Evolutionary conservation across 2,797 vertebrate genomes (phyloP), one percentile per base, ranked within the genome.

Genomic region (Sciurus carolinensis): DNA sequence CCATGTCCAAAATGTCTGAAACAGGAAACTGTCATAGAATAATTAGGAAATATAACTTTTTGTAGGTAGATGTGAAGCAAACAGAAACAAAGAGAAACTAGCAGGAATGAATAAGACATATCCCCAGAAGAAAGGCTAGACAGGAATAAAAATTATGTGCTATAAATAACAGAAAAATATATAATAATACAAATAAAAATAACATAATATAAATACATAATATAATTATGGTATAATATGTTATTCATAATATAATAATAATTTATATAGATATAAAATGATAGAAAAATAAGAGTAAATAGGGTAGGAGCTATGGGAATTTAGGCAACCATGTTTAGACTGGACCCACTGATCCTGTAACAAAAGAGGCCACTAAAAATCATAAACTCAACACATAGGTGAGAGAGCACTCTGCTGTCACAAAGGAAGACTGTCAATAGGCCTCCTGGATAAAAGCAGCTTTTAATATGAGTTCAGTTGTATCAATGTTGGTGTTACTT

Each of bases 1-100:
- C 71, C 47, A 28, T 57, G 28, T 71, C 22, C 54, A 86, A 93
- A 62, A 82, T 44, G 10, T 89, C 64, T 95, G 52, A 8, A 54
- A 54, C 52, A 82, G 26, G 20, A 57, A 22, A 54, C 18, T 7
- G 54, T 6, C 7, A 1, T 0, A 71, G n/a, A 26, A 59, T 54
- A 81, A 66, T 11, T 52, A 54, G 26, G 64, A 95, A 82, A 50
- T 47, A 5, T 1, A 84, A 64, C 28, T 76, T 77, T 75, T 42
- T 7, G 17, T 71, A 86, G 52, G 42, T 30, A 28, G 75, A 39
- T 18, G 39, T 4, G n/a, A 85, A 88, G 47, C 17, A 11, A 87
- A 85, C 17, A 50, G 73, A 87, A 59, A 50, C 12, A 42, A 42
- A 72, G 57, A 67, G 3, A 15, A 82, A 67, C 6, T 62, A 20